These are phyloP conservation scores for Leucophenga varia DNA, from an alignment of 1,140 invertebrate species.

Conservation along the genomic window DNA sequence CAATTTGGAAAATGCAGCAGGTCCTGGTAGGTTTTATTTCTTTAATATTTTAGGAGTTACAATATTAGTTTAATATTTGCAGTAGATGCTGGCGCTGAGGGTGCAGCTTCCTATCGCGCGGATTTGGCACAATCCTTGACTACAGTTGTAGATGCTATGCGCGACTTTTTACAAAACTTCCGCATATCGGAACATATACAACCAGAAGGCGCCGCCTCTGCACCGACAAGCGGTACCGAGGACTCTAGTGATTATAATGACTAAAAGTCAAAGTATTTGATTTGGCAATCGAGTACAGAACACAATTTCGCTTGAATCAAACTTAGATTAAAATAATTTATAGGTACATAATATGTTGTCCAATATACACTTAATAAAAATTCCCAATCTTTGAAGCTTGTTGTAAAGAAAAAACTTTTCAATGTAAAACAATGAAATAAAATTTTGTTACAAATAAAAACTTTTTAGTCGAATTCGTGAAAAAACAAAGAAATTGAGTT, in stretches of 20 bases:
- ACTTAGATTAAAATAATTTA: too few species aligned
- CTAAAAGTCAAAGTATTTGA: conserved; percentile 20
- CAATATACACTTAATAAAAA: too few species aligned
- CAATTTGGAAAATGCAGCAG: conserved; percentile 23
- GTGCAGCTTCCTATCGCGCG: conserved; percentile 28
- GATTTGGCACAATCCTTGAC: conserved; percentile 67
- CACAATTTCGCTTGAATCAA: too few species aligned
- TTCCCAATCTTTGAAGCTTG: too few species aligned
- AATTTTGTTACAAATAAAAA: too few species aligned
- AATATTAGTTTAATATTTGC: too few species aligned
- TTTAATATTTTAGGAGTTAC: not conserved
- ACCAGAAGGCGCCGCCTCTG: conserved; percentile 57
- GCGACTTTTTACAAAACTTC: conserved; percentile 70
- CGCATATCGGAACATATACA: conserved; percentile 56
- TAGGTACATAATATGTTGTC: too few species aligned
- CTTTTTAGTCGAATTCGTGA: too few species aligned
- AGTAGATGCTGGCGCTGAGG: conserved; percentile 28
- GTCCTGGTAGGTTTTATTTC: conserved; percentile 20
- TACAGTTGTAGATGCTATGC: conserved; percentile 70
- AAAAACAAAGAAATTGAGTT: too few species aligned
- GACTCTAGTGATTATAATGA: conserved; percentile 57
- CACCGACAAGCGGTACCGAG: conserved; percentile 55
- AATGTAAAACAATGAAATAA: too few species aligned
- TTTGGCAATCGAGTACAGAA: too few species aligned
- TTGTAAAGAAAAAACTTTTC: too few species aligned